phyloP scores from a whole-genome alignment of 2,888 invertebrate species.

The Mellilla xanthometata region DNA sequence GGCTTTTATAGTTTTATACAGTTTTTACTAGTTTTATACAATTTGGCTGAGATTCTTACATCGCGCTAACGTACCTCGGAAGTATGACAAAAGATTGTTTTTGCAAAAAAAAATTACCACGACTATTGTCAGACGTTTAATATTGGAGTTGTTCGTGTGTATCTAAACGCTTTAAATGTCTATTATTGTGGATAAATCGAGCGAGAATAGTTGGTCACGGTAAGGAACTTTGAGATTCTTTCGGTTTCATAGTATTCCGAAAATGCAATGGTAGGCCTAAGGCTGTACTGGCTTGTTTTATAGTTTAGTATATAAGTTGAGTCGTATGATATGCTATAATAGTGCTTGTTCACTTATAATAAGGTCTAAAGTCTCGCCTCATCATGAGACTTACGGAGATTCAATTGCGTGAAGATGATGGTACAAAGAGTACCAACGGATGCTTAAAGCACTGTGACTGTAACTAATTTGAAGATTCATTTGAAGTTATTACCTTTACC shows the following conservation, averaged over 20 bases:
- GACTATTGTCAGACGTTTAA: slow-evolving; percentile 46
- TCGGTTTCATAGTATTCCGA: slow-evolving; percentile 28
- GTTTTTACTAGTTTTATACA: no score
- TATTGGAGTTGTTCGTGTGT: slow-evolving; percentile 53
- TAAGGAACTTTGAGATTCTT: slow-evolving; percentile 38
- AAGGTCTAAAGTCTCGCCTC: no score
- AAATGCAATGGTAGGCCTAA: slow-evolving; percentile 17
- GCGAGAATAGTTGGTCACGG: slow-evolving; percentile 56
- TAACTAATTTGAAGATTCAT: slow-evolving; percentile 20
- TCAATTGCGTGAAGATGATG: no score
- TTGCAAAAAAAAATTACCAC: slow-evolving; percentile 34
- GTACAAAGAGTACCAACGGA: slow-evolving; percentile 3
- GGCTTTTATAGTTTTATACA: no score
- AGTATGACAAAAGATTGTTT: slow-evolving; percentile 33
- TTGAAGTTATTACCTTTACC: slow-evolving; percentile 15
- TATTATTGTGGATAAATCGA: slow-evolving; percentile 53
- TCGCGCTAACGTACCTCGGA: slow-evolving; percentile 26
- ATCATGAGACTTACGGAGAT: no score
- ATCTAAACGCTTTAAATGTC: slow-evolving; percentile 44
- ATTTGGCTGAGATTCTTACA: no score
- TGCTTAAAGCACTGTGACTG: slow-evolving; percentile 20
- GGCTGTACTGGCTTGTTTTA: no score
- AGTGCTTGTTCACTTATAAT: no score
- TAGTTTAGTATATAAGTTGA: no score
- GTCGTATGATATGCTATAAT: no score